Percentiles rank a stretch among this genome's conserved stretches.
Conservation (phyloP, 2,113 vertebrate species). For the Anhinga rufa region DNA sequence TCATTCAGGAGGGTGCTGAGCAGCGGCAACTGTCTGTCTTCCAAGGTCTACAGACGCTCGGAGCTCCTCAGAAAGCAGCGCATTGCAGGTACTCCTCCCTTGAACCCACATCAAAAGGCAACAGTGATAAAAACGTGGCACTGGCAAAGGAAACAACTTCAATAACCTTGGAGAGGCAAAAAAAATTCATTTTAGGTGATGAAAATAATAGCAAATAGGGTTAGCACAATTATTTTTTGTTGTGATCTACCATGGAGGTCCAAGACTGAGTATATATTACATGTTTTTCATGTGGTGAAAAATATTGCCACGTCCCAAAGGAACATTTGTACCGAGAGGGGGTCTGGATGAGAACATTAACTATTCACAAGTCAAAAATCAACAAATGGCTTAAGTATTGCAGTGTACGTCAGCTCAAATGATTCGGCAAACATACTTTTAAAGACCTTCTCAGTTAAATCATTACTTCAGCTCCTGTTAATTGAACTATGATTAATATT, state of each 20-base stretch:
- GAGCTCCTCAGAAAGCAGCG: background rate
- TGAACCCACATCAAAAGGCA: background rate
- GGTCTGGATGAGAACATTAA: conserved; percentile 34
- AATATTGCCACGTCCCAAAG: background rate
- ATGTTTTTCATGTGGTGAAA: background rate
- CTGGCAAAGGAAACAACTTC: background rate
- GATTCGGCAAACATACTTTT: background rate
- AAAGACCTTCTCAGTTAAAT: conserved; percentile 49
- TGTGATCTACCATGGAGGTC: background rate
- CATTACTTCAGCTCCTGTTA: conserved; percentile 47
- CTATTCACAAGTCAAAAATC: conserved; percentile 50
- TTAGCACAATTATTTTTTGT: background rate
- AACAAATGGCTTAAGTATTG: conserved; percentile 46
- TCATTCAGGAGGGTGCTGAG: background rate
- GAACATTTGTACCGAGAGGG: conserved; percentile 32
- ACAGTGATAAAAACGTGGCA: background rate
- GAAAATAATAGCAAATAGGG: conserved; percentile 24
- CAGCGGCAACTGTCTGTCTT: background rate
- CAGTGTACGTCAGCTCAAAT: conserved; percentile 8
- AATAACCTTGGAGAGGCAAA: background rate
- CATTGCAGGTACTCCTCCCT: background rate
- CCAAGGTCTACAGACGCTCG: background rate
- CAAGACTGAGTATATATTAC: background rate
- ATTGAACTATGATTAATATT: conserved; percentile 58
- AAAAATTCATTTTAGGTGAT: background rate